phyloP scores from a whole-genome alignment of 2,888 invertebrate genomes.

The Pseudoips prasinana region DNA sequence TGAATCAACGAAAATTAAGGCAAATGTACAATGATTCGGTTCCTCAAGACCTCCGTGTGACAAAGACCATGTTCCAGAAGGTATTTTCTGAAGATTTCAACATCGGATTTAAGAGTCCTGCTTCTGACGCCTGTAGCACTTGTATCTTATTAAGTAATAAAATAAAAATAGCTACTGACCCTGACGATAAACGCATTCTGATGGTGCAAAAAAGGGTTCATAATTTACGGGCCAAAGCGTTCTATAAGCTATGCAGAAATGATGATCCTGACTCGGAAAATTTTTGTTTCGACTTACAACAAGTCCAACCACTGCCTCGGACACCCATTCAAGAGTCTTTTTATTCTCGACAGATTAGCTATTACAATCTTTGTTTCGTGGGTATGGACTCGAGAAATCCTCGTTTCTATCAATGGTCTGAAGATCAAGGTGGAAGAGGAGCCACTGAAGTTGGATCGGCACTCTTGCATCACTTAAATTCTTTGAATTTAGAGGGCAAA shows the following conservation, averaged over 20 bases:
- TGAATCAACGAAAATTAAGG: slow-evolving; percentile 28
- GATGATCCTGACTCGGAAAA: slow-evolving; percentile 9
- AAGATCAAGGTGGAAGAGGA: slow-evolving; percentile 16
- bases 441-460: slow-evolving; percentile 10
- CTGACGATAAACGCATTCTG: slow-evolving; percentile 12
- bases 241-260: slow-evolving; percentile 21
- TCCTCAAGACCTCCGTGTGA: slow-evolving; percentile 6
- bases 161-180: slow-evolving; percentile 14
- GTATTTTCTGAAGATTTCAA: slow-evolving; percentile 19
- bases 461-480: slow-evolving; percentile 7
- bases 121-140: slow-evolving; percentile 29
- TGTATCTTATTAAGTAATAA: slow-evolving; percentile 23
- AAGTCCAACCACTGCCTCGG: slow-evolving; percentile 23
- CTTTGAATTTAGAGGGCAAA: slow-evolving; percentile 7
- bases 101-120: slow-evolving; percentile 22
- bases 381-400: slow-evolving; percentile 26
- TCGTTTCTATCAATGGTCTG: slow-evolving; percentile 13
- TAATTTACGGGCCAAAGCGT: slow-evolving; percentile 24
- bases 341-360: slow-evolving; percentile 22
- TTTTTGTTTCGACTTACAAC: slow-evolving; percentile 28
- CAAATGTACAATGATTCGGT: slow-evolving; percentile 30
- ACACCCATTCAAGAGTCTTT: slow-evolving; percentile 27
- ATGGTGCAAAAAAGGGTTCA: slow-evolving; percentile 23
- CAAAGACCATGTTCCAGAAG: slow-evolving; percentile 19
- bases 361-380: slow-evolving; percentile 29